Conservation (phyloP, 1,140 invertebrate species). For the Pseudachorutes palmiensis region DNA sequence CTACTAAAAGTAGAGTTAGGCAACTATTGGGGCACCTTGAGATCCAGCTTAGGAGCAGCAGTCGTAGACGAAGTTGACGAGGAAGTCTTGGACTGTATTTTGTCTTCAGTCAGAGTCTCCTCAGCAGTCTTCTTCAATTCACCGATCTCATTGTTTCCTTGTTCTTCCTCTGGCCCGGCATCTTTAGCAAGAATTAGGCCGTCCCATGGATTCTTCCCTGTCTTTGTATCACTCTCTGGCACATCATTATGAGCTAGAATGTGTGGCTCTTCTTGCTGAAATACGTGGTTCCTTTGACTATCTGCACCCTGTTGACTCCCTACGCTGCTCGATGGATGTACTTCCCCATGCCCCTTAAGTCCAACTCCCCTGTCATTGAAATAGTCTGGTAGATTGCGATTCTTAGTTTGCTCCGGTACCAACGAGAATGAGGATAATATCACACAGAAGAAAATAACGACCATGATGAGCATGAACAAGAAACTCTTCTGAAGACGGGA, state of each 20-base stretch:
- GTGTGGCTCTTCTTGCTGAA: neutral
- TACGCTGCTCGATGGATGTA: conserved; percentile 1
- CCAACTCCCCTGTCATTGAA: neutral
- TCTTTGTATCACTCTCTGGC: neutral
- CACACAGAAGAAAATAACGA: conserved; percentile 52
- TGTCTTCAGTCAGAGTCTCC: neutral
- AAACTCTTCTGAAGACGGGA: conserved; percentile 71
- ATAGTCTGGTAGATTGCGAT: neutral
- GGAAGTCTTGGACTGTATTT: neutral
- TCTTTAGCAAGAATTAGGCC: neutral
- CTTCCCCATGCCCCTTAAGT: neutral
- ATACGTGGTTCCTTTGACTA: no score
- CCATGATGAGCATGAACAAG: conserved; percentile 53
- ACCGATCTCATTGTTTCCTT: neutral
- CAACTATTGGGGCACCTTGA: neutral
- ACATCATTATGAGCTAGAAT: neutral
- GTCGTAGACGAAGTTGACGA: neutral
- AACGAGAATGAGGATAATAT: conserved; percentile 41
- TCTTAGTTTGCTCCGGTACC: conserved; percentile 16
- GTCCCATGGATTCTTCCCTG: neutral
- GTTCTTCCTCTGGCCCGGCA: neutral
- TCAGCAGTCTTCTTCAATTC: neutral
- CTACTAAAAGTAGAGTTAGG: no score
- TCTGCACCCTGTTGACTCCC: neutral
- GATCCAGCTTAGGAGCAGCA: neutral